Evolutionary conservation across 2,888 invertebrate species (phyloP), one percentile per base, ranked within the genome.

Genomic region (Limenitis camilla): DNA sequence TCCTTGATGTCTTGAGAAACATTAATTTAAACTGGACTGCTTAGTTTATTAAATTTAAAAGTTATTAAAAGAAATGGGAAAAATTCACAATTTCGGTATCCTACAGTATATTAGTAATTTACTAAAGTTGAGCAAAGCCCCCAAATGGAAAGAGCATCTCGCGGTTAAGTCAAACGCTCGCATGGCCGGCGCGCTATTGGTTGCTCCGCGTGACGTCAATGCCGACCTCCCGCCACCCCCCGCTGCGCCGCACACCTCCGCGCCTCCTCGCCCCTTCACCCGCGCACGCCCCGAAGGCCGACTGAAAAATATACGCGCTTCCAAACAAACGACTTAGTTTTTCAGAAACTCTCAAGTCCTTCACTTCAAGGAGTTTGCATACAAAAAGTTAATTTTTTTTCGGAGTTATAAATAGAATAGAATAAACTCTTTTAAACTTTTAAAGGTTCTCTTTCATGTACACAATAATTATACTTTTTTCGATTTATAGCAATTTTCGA

Each of bases 271-370:
- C 67, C 66, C 62, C 66, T 49, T 62, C 63, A 61, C 66, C 62
- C 61, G 61, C 67, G 67, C 67, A 69, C 66, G 65, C 62, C 57
- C 60, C 71, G 78, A 82, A 83, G 82, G 81, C 83, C 82, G 78
- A 72, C 78, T 74, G 79, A 78, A 84, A 83, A 84, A 83, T 82
- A 82, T 81, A 80, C 81, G 78, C 69, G 74, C 74, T 78, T 84
- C 81, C 76, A 73, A 74, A 74, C 71, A 63, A 71, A 69, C 70
- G 65, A 60, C 61, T 64, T 62, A 61, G 59, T 58, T 53, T 58
- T 53, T 39, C 43, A 38, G 41, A 47, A 53, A 47, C 49, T 38
- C 11, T n/a, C 29, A 39, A n/a, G 10, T 8, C 35, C 5, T 30
- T 36, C 8, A 28, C 19, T 19, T 19, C 28, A 44, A 50, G 32